A percentile compares a stretch with the other conserved stretches of the same genome.
Evolutionary conservation across 2,888 invertebrate genomes (phyloP).

Genomic region (Rambutsinella grinnellia): DNA sequence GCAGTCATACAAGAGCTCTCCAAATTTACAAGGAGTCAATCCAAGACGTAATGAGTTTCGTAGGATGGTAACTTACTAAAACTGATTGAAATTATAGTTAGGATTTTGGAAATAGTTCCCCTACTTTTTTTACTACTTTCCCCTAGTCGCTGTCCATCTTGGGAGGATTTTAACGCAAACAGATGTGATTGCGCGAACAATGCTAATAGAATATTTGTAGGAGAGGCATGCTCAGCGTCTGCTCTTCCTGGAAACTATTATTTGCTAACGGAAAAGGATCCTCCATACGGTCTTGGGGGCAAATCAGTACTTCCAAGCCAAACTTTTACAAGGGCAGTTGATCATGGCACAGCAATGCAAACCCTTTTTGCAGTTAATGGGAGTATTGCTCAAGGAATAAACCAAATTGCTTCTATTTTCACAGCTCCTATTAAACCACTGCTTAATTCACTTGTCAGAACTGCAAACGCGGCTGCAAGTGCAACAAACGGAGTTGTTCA

Average conservation of each 20-base stretch:
- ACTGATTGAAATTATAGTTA: too few relatives aligned
- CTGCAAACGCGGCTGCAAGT: too few relatives aligned
- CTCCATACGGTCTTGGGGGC: slow-evolving; percentile 56
- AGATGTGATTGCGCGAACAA: slow-evolving; percentile 51
- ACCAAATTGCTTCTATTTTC: slow-evolving; percentile 31
- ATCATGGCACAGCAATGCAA: slow-evolving; percentile 26
- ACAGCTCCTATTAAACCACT: slow-evolving; percentile 40
- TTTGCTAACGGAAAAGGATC: slow-evolving; percentile 39
- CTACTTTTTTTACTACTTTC: too few relatives aligned
- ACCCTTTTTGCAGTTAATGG: slow-evolving; percentile 29
- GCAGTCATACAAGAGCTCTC: slow-evolving; percentile 56
- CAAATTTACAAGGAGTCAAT: slow-evolving; percentile 55
- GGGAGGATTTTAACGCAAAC: slow-evolving; percentile 29
- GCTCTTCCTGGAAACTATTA: slow-evolving; percentile 48
- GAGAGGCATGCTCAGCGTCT: slow-evolving; percentile 32
- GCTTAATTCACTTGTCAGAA: slow-evolving; percentile 31
- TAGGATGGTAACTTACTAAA: too few relatives aligned
- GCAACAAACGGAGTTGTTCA: too few relatives aligned
- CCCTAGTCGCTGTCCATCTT: slow-evolving; percentile 45
- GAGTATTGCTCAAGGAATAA: slow-evolving; percentile 34
- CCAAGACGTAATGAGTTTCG: slow-evolving; percentile 34
- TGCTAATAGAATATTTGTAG: slow-evolving; percentile 45
- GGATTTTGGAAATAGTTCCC: too few relatives aligned
- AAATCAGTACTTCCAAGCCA: slow-evolving; percentile 23
- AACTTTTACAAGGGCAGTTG: slow-evolving; percentile 21